These are phyloP conservation scores for Tetraodon nigroviridis DNA, from an alignment of 2,113 vertebrate genomes.

Conservation along the genomic window DNA sequence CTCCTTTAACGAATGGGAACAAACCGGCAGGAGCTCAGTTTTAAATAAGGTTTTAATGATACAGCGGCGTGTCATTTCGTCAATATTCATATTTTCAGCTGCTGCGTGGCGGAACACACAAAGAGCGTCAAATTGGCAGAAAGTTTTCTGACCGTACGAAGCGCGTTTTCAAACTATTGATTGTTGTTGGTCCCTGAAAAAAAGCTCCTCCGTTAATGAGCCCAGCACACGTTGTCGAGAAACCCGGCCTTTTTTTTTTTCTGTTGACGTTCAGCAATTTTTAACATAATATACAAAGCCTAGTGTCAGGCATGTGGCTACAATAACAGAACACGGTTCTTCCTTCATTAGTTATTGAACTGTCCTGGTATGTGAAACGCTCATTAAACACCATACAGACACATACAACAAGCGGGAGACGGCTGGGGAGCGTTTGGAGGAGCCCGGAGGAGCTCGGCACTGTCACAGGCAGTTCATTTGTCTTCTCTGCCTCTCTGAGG, in stretches of 20 bases:
- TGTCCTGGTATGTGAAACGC: constrained; percentile 62
- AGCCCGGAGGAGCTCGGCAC: constrained; percentile 56
- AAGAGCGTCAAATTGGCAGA: constrained; percentile 11
- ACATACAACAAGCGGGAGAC: constrained; percentile 60
- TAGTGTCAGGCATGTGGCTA: constrained; percentile 61
- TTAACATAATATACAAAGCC: constrained; percentile 65
- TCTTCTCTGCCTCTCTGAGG: constrained; percentile 51
- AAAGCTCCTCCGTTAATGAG: constrained; percentile 58
- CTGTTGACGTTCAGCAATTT: constrained; percentile 35
- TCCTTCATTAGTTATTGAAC: constrained; percentile 72
- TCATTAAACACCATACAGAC: constrained; percentile 70
- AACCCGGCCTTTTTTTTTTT: constrained; percentile 46
- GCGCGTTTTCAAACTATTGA: constrained; percentile 42
- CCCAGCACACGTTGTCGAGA: constrained; percentile 52
- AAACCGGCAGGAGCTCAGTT: constrained; percentile 10
- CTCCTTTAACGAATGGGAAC: constrained; percentile 2
- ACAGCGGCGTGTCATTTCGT: constrained; percentile 7
- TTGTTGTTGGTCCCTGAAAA: constrained; percentile 52
- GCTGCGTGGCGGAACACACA: constrained; percentile 14
- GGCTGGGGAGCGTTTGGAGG: constrained; percentile 69
- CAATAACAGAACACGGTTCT: constrained; percentile 65
- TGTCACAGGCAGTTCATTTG: constrained; percentile 62
- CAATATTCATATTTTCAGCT: constrained; percentile 19
- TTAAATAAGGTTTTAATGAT: constrained; percentile 24
- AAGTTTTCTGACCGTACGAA: constrained; percentile 29